These are phyloP conservation scores for Brevimyrus niger DNA, from an alignment of 2,113 vertebrate genomes.

Conservation along the genomic window DNA sequence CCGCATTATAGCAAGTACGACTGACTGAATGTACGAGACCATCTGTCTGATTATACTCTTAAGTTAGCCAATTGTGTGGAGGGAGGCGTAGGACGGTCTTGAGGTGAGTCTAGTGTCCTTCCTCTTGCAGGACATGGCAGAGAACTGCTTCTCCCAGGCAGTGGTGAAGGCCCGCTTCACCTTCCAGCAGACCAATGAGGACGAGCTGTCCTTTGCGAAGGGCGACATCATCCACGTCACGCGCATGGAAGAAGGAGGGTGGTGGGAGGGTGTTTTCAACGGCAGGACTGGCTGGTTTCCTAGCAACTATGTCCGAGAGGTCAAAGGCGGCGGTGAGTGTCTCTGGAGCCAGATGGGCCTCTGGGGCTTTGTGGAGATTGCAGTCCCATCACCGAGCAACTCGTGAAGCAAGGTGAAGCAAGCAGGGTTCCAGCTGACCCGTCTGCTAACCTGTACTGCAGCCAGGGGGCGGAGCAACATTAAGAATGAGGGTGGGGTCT, in stretches of 20 bases:
- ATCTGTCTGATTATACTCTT: not conserved
- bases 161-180: conserved; percentile 86
- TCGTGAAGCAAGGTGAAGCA: not conserved
- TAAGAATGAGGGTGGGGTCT: not conserved
- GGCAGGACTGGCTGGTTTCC: conserved; percentile 93
- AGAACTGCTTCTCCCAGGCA: conserved; percentile 74
- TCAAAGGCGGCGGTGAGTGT: conserved; percentile 83
- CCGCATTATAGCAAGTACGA: not conserved
- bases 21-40: not conserved
- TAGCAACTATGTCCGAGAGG: conserved; percentile 92
- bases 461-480: not conserved
- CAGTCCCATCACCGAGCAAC: not conserved
- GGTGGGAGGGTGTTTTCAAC: conserved; percentile 88
- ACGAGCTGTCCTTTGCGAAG: conserved; percentile 89
- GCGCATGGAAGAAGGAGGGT: conserved; percentile 91
- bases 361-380: not conserved
- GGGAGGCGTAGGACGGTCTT: not conserved
- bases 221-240: conserved; percentile 89
- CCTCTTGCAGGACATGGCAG: conserved; percentile 86
- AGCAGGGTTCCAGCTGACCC: not conserved
- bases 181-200: conserved; percentile 95
- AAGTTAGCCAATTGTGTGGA: not conserved
- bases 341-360: not conserved
- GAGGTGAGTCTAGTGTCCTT: not conserved
- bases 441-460: not conserved